phyloP scores from a whole-genome alignment of 2,888 invertebrate species.

The Ditula angustiorana region DNA sequence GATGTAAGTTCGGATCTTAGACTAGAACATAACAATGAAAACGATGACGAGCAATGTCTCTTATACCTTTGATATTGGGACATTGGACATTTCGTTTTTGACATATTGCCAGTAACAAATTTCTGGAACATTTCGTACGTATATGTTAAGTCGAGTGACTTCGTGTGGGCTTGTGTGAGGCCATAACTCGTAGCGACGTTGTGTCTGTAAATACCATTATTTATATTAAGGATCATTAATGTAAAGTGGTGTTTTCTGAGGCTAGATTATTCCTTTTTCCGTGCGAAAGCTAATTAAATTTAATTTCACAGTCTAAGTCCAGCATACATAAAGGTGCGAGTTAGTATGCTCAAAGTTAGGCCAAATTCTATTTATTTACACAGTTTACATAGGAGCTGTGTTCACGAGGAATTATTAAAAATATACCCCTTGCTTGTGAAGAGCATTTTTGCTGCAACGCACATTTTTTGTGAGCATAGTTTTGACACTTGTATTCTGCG shows the following conservation, averaged over 20 bases:
- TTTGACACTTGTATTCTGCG: too few species aligned
- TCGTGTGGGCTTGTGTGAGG: slow-evolving; percentile 27
- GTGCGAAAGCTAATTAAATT: slow-evolving; percentile 41
- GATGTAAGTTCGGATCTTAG: too few species aligned
- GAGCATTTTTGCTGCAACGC: slow-evolving; percentile 26
- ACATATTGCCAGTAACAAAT: slow-evolving; percentile 17
- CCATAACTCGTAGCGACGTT: slow-evolving; percentile 7
- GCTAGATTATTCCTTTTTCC: slow-evolving; percentile 57
- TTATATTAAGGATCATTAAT: slow-evolving; percentile 81
- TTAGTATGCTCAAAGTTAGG: slow-evolving; percentile 47
- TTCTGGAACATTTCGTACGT: slow-evolving; percentile 23
- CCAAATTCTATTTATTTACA: slow-evolving; percentile 52
- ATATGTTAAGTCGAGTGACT: slow-evolving; percentile 19
- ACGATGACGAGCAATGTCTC: neutral
- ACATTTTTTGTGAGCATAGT: too few species aligned
- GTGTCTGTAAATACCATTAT: slow-evolving; percentile 58
- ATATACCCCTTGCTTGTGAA: slow-evolving; percentile 15
- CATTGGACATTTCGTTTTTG: neutral
- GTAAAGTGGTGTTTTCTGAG: slow-evolving; percentile 59
- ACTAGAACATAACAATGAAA: too few species aligned
- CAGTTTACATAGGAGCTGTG: slow-evolving; percentile 20
- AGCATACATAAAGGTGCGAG: slow-evolving; percentile 36
- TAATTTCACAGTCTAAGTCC: slow-evolving; percentile 47
- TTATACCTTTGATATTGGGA: neutral
- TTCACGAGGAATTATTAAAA: slow-evolving; percentile 18